phyloP scores from a whole-genome alignment of 2,797 vertebrate genomes.

The Pelodytes ibericus region DNA sequence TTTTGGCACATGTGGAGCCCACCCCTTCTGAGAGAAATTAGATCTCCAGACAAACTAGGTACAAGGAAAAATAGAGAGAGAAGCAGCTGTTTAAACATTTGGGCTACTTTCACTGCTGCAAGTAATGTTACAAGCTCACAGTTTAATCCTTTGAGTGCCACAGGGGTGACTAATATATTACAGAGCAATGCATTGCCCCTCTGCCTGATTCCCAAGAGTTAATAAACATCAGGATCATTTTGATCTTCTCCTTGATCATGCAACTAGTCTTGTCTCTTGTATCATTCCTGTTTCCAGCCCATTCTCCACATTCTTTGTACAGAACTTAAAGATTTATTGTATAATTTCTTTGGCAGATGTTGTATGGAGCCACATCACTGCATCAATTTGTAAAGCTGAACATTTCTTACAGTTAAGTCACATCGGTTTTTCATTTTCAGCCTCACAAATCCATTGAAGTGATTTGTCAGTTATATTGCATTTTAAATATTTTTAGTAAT shows the following conservation, averaged over 20 bases:
- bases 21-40: slow-evolving; percentile 72
- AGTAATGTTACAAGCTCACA: slow-evolving; percentile 34
- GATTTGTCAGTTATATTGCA: slow-evolving; percentile 49
- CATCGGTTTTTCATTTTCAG: slow-evolving; percentile 76
- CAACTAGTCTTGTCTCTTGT: slow-evolving; percentile 34
- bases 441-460: slow-evolving; percentile 58
- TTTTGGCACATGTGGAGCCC: slow-evolving; percentile 64
- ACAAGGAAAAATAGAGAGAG: slow-evolving; percentile 61
- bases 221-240: slow-evolving; percentile 29
- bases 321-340: slow-evolving; percentile 72
- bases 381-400: slow-evolving; percentile 76
- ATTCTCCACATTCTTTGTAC: slow-evolving; percentile 67
- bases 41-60: slow-evolving; percentile 72
- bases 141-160: slow-evolving; percentile 17
- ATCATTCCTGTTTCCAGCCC: slow-evolving; percentile 24
- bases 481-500: not conserved
- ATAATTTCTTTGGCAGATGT: slow-evolving; percentile 69
- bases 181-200: not conserved
- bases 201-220: not conserved
- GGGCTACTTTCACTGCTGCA: slow-evolving; percentile 49
- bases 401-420: slow-evolving; percentile 71
- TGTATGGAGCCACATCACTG: slow-evolving; percentile 70
- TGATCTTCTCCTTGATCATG: slow-evolving; percentile 17
- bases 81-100: slow-evolving; percentile 84
- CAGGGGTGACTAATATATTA: not conserved